phyloP scores from a whole-genome alignment of 1,140 invertebrate species.

The Harpegnathos saltator region DNA sequence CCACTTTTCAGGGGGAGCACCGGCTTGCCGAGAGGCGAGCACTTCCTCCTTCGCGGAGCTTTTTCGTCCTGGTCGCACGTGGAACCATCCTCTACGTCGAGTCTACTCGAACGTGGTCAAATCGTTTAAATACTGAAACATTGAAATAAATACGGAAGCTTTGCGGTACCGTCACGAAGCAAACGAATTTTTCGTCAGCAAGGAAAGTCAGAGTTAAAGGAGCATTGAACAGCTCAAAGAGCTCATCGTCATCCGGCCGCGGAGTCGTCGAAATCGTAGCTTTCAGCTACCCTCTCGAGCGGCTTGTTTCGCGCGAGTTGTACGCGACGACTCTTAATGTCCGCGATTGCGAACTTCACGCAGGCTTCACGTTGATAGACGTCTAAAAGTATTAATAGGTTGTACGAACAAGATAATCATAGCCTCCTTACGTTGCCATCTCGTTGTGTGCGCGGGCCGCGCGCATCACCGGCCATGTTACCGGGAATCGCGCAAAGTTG shows the following conservation, averaged over 20 bases:
- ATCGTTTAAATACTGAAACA: too few relatives aligned
- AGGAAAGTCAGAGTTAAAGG: too few relatives aligned
- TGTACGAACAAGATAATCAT: slow-evolving; percentile 46
- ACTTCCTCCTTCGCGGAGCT: slow-evolving; percentile 10
- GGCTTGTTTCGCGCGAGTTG: background rate
- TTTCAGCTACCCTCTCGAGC: background rate
- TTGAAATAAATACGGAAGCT: too few relatives aligned
- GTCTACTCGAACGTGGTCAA: too few relatives aligned
- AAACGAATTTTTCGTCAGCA: too few relatives aligned
- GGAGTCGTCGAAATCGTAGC: background rate
- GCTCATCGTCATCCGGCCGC: too few relatives aligned
- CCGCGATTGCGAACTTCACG: background rate
- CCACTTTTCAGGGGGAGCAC: slow-evolving; percentile 52
- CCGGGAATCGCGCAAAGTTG: slow-evolving; percentile 26
- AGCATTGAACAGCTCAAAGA: too few relatives aligned
- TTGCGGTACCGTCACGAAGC: too few relatives aligned
- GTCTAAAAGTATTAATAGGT: slow-evolving; percentile 28
- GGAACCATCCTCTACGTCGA: too few relatives aligned
- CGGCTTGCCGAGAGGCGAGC: background rate
- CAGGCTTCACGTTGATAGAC: slow-evolving; percentile 10
- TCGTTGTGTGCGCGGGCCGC: background rate
- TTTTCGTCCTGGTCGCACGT: background rate
- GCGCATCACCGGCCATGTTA: slow-evolving; percentile 1
- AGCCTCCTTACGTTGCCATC: slow-evolving; percentile 22
- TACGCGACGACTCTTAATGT: slow-evolving; percentile 7